Percentiles rank a stretch among this genome's conserved stretches.
These are phyloP conservation scores for Charadrius vociferus DNA, from an alignment of 2,113 vertebrate species.

Conservation along the genomic window DNA sequence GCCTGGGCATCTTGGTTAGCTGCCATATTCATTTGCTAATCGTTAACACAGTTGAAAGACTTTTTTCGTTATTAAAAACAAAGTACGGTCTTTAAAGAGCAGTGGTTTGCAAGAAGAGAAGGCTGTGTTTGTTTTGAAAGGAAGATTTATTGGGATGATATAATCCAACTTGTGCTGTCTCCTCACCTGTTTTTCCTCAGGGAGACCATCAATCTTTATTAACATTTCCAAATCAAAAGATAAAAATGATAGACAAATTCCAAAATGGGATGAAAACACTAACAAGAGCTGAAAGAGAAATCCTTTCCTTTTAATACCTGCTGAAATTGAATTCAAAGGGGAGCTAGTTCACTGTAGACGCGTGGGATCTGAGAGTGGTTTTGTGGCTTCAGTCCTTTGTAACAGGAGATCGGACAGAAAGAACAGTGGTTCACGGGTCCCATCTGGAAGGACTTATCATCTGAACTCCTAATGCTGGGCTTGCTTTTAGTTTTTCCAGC, in stretches of 20 bases:
- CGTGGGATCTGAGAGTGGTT: neutral
- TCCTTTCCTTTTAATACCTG: conserved; percentile 17
- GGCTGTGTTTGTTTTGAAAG: conserved; percentile 69
- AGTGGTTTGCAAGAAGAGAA: conserved; percentile 60
- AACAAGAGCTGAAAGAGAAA: conserved; percentile 11
- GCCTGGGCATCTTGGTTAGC: conserved; percentile 44
- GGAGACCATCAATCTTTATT: conserved; percentile 70
- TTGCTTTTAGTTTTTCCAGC: conserved; percentile 18
- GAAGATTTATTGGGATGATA: conserved; percentile 72
- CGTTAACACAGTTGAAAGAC: conserved; percentile 40
- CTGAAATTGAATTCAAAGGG: conserved; percentile 2
- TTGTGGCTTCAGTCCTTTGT: conserved; percentile 7
- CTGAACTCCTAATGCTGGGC: neutral
- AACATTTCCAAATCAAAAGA: conserved; percentile 65
- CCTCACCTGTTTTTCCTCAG: conserved; percentile 81
- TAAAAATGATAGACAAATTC: conserved; percentile 73
- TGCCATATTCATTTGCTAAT: conserved; percentile 56
- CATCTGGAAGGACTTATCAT: conserved; percentile 19
- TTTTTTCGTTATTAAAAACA: conserved; percentile 47
- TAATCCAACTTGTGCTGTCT: conserved; percentile 55
- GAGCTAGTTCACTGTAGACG: neutral
- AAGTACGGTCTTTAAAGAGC: conserved; percentile 4
- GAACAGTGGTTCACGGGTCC: neutral
- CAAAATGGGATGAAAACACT: conserved; percentile 59
- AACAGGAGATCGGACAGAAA: neutral